These are phyloP conservation scores for Suricata suricatta DNA, from an alignment of 2,113 vertebrate species.

Conservation along the genomic window DNA sequence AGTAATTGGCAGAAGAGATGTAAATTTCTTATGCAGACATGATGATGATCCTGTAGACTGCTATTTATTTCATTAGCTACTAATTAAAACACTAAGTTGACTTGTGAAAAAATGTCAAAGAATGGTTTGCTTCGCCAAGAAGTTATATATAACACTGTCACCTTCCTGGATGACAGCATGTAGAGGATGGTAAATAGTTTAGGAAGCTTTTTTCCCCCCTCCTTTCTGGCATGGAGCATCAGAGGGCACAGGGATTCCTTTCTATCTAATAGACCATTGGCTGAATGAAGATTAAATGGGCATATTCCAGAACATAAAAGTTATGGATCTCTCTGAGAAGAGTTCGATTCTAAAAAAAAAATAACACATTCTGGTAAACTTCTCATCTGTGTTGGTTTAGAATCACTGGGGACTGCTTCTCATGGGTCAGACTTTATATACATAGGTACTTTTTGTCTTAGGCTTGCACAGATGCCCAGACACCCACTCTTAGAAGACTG, in stretches of 20 bases:
- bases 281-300: background rate
- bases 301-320: background rate
- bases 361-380: background rate
- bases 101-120: slow-evolving; percentile 64
- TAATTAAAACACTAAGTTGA: slow-evolving; percentile 65
- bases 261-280: background rate
- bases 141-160: background rate
- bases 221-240: background rate
- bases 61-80: slow-evolving; percentile 65
- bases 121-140: slow-evolving; percentile 40
- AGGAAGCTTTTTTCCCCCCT: background rate
- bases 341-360: slow-evolving; percentile 1
- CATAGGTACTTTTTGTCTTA: background rate
- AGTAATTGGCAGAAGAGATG: slow-evolving; percentile 59
- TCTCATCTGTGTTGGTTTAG: background rate
- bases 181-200: background rate
- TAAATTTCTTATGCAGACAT: slow-evolving; percentile 66
- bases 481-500: background rate
- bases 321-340: background rate
- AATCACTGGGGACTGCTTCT: background rate
- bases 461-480: background rate
- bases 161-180: background rate
- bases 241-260: background rate
- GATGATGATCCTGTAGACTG: slow-evolving; percentile 51
- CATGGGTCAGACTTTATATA: background rate